phyloP scores from a whole-genome alignment of 1,140 invertebrate genomes.

The Papilio helenus region DNA sequence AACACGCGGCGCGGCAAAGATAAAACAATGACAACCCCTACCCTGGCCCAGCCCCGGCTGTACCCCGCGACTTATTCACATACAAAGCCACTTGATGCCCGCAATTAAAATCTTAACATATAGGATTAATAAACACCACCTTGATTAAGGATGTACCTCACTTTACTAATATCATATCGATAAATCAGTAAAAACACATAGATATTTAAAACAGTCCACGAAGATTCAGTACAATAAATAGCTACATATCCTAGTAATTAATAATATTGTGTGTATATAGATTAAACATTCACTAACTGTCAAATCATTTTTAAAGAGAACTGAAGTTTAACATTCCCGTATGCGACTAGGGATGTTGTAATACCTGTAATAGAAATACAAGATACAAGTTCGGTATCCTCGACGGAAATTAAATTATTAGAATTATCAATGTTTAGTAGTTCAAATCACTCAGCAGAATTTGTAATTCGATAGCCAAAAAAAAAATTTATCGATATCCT shows the following conservation, averaged over 20 bases:
- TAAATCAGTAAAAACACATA: conserved; percentile 21
- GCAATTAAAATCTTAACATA: conserved; percentile 81
- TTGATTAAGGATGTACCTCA: conserved; percentile 52
- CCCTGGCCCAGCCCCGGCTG: background rate
- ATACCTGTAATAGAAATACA: background rate
- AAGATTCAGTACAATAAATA: background rate
- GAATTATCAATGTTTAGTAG: background rate
- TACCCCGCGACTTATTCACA: conserved; percentile 48
- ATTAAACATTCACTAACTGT: too few species aligned
- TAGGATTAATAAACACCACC: conserved; percentile 74
- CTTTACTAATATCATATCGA: conserved; percentile 47
- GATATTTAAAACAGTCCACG: background rate
- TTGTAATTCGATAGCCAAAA: background rate
- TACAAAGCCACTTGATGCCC: conserved; percentile 75
- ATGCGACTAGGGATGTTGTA: too few species aligned
- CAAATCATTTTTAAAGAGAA: too few species aligned
- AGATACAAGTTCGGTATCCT: background rate
- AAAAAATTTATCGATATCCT: conserved; percentile 18
- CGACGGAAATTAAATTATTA: background rate
- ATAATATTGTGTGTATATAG: too few species aligned
- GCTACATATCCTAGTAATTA: background rate
- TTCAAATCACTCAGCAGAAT: background rate
- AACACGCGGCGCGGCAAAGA: conserved; percentile 49
- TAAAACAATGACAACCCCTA: conserved; percentile 57
- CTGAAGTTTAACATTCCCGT: too few species aligned